A percentile compares a stretch with the other conserved stretches of the same genome.
Conservation (phyloP, 2,888 invertebrate species). For the Cryptops parisi region DNA sequence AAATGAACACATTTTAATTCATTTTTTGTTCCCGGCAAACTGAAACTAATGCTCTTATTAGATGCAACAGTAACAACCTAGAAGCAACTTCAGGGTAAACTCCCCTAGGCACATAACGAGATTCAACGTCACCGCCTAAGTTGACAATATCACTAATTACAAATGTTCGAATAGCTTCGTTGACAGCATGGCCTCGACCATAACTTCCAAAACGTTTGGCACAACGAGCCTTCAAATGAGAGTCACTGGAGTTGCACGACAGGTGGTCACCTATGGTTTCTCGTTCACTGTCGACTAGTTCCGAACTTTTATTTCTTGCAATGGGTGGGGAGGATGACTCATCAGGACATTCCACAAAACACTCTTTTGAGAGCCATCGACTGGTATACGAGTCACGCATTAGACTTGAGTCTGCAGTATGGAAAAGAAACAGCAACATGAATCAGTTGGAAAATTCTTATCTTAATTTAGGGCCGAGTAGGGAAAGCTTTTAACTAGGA, state of each 20-base stretch:
- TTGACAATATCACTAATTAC: slow-evolving; percentile 17
- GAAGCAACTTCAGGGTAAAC: slow-evolving; percentile 18
- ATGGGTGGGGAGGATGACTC: too few species aligned
- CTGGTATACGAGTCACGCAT: too few species aligned
- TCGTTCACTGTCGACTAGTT: too few species aligned
- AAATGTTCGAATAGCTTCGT: slow-evolving; percentile 16
- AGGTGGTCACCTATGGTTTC: not conserved
- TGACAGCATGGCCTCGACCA: slow-evolving; percentile 17
- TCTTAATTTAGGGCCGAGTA: too few species aligned
- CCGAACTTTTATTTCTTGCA: too few species aligned
- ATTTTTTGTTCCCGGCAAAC: not conserved
- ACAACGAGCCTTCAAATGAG: not conserved
- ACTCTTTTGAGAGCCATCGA: too few species aligned
- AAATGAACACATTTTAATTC: not conserved
- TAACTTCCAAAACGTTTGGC: slow-evolving; percentile 10
- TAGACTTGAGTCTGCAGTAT: too few species aligned
- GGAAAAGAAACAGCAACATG: too few species aligned
- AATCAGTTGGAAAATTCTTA: too few species aligned
- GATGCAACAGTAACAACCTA: not conserved
- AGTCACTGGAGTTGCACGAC: not conserved
- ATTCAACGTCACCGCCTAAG: slow-evolving; percentile 15
- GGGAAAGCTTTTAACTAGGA: too few species aligned
- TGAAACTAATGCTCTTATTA: not conserved
- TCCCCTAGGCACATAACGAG: slow-evolving; percentile 16
- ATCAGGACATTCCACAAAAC: too few species aligned